These are phyloP conservation scores for Diarsia dahlii DNA, from an alignment of 2,888 invertebrate genomes.

Conservation along the genomic window DNA sequence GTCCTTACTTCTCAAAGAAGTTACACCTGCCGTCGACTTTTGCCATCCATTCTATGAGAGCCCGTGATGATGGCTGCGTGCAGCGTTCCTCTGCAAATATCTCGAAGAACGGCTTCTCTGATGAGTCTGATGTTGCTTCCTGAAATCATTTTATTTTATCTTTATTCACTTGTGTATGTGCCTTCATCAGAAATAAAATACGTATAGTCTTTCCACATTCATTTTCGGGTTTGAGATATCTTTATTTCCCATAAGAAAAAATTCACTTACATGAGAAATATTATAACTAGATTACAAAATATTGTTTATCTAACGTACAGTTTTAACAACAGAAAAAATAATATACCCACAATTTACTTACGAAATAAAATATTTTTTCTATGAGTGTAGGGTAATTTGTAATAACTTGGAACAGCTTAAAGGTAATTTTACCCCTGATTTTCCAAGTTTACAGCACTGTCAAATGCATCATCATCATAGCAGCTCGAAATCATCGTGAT, in stretches of 20 bases:
- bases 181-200: not conserved
- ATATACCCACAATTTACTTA: too few relatives aligned
- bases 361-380: too few relatives aligned
- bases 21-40: constrained; percentile 91
- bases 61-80: constrained; percentile 89
- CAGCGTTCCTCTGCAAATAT: constrained; percentile 90
- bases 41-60: constrained; percentile 92
- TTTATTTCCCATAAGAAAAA: too few relatives aligned
- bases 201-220: not conserved
- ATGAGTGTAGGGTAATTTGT: too few relatives aligned
- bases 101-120: constrained; percentile 89
- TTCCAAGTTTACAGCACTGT: not conserved
- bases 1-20: constrained; percentile 90
- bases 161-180: not conserved
- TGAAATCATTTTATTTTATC: constrained; percentile 63
- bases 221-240: too few relatives aligned
- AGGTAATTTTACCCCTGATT: not conserved
- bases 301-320: too few relatives aligned
- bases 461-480: too few relatives aligned
- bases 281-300: too few relatives aligned
- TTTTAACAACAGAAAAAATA: too few relatives aligned
- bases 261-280: too few relatives aligned
- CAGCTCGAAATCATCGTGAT: too few relatives aligned
- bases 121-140: constrained; percentile 76
- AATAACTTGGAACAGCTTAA: too few relatives aligned